Evolutionary conservation across 1,140 invertebrate genomes (phyloP), one percentile per base, ranked within the genome.

Genomic region (Tenebrio molitor): DNA sequence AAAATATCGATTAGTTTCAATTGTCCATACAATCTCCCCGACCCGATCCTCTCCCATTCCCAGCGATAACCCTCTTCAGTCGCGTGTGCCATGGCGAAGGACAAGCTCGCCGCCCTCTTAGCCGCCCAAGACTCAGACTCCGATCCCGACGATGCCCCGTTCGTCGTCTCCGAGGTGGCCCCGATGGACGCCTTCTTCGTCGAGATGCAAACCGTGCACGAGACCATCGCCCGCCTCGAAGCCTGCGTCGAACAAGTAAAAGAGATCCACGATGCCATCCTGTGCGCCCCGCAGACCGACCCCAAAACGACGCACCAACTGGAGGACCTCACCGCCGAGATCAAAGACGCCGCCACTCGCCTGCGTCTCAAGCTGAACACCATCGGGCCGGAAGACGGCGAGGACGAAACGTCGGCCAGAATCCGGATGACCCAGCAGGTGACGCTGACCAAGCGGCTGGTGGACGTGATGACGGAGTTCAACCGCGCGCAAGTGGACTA

Each of bases 331-430:
- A 99, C 99, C 97, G 95, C 96, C 80, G 97, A 99, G 82, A 99
- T 99, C 81, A 99, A 99, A 90, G 98, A 97, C 91, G 97, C 95
- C 86, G 97, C 98, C 84, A 99, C 99, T 89, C 97, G 97, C 93
- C 97, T 99, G 80, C 91, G 97, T 86, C 94, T 94, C 84, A 99
- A 99, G 89, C 94, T 99, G 91, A 99, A 99, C n/a, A 92, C 92
- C 95, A 85, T 99, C 99, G 86, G 97, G 87, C 94, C 97, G 86
- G 96, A 99, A 84, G 97, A 99, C 88, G 95, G 97, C 84, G 94
- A 93, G 78, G 98, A 98, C 86, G 97, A 97, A 90, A 97, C 96
- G 58, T 97, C 96, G 77, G 98, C 98, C 36, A 92, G 98, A 88
- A 99, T 99, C 91, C 93, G 97, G 83, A 99, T 99, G 89, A 99